Evolutionary conservation across 2,888 invertebrate genomes (phyloP), one percentile per base, ranked within the genome.

Genomic region (Macaria notata): DNA sequence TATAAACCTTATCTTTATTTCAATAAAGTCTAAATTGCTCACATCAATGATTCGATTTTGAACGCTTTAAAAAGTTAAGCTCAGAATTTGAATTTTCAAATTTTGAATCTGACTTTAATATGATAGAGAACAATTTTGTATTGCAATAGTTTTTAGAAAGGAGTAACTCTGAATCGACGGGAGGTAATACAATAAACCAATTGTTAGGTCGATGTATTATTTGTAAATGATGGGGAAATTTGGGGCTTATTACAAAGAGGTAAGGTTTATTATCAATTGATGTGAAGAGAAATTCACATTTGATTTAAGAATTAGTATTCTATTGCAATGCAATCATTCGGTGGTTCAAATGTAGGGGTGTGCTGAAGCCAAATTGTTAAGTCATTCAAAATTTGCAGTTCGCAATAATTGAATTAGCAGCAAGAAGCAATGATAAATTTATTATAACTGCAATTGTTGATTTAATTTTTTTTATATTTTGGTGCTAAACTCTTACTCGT

Each of bases 151-250:
- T 46, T 48, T 45, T 31, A 48, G 48, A 56, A 63, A 60, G 64
- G 61, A 59, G 59, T 78, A 83, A 86, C 81, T 84, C 83, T 80
- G 79, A 79, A 79, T 71, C 88, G 81, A 80, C 88, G 88, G 88
- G 88, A 83, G 88, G 88, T 86, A 86, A 88, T 19, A 19, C 88
- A 88, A 88, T 86, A 83, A 85, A 81, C 76, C 87, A 79, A 88
- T 86, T 88, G 86, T 86, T 81, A 50, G 49, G 31, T 46, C 9
- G 42, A 7, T 39, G 56, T 59, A 81, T 86, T 85, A 82, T 82
- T 67, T 42, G 62, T 56, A 41, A 52, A 44, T 57, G 60, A 56
- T 64, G 57, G 59, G 54, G 54, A 64, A 78, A 67, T 75, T 76
- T 75, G 66, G 68, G 66, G 66, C 74, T 71, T 79, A 57, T 46